A percentile compares a stretch with the other conserved stretches of the same genome.
Conservation (phyloP, 2,113 vertebrate species). For the Zapus hudsonius region DNA sequence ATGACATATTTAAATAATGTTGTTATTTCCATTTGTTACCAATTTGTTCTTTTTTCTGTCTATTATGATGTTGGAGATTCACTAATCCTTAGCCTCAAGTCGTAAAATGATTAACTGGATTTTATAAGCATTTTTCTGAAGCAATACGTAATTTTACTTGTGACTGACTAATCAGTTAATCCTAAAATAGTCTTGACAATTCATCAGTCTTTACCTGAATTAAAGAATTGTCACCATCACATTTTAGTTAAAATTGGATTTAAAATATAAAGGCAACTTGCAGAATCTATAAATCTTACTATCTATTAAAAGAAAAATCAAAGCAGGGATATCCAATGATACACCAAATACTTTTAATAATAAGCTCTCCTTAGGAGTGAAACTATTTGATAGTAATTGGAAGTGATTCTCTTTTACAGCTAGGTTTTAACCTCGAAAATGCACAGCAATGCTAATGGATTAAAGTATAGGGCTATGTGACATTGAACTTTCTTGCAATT, state of each 20-base stretch:
- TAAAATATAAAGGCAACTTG: constrained; percentile 20
- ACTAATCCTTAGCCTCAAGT: constrained; percentile 49
- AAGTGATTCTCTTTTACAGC: constrained; percentile 64
- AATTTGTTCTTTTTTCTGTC: not conserved
- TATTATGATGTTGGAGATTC: constrained; percentile 18
- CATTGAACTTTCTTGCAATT: constrained; percentile 84
- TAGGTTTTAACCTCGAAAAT: constrained; percentile 76
- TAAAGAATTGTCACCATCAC: constrained; percentile 9
- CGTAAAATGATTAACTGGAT: constrained; percentile 36
- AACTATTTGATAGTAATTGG: constrained; percentile 61
- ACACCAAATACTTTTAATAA: constrained; percentile 64
- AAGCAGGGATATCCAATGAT: constrained; percentile 29
- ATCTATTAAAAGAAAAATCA: constrained; percentile 3
- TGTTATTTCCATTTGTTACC: not conserved
- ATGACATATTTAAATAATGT: constrained; percentile 22
- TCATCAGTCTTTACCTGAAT: constrained; percentile 50
- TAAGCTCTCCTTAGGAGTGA: constrained; percentile 56
- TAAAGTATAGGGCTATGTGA: constrained; percentile 78
- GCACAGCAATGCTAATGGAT: constrained; percentile 75
- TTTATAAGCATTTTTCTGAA: constrained; percentile 54
- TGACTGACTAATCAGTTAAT: constrained; percentile 53
- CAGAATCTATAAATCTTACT: constrained; percentile 62
- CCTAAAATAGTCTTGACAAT: constrained; percentile 11
- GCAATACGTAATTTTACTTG: constrained; percentile 28
- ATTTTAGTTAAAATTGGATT: constrained; percentile 60